A percentile compares a stretch with the other conserved stretches of the same genome.
Conservation (phyloP, 2,888 invertebrate species). For the Agriopis marginaria region DNA sequence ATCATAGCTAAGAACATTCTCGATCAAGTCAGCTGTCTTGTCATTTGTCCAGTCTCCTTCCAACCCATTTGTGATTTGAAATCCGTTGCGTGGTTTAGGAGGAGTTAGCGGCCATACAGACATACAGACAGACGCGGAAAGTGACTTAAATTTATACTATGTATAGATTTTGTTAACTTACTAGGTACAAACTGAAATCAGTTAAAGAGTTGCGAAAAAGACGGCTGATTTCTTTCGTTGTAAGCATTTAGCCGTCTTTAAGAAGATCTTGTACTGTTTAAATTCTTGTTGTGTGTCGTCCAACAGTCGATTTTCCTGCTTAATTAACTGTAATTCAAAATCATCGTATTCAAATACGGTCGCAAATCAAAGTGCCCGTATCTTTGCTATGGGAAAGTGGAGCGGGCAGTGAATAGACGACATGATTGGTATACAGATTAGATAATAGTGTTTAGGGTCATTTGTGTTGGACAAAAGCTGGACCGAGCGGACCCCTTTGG, state of each 20-base stretch:
- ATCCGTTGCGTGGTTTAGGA: too few species aligned
- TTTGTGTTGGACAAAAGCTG: conserved; percentile 78
- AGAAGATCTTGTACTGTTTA: conserved; percentile 8
- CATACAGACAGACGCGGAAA: too few species aligned
- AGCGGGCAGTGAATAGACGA: conserved; percentile 67
- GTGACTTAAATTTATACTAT: too few species aligned
- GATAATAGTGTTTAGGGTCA: conserved; percentile 68
- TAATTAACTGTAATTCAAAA: conserved; percentile 81
- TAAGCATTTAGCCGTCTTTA: not conserved
- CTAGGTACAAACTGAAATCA: not conserved
- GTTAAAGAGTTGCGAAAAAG: too few species aligned
- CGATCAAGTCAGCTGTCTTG: too few species aligned
- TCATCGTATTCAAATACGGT: conserved; percentile 76
- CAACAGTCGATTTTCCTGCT: conserved; percentile 51
- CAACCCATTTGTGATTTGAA: too few species aligned
- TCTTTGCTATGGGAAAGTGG: conserved; percentile 81
- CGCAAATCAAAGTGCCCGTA: conserved; percentile 83
- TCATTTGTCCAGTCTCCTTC: too few species aligned
- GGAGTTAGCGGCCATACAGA: too few species aligned
- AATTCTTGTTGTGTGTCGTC: conserved; percentile 26
- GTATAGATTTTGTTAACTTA: too few species aligned
- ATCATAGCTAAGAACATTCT: too few species aligned
- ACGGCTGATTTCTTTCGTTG: too few species aligned
- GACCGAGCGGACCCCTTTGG: conserved; percentile 68
- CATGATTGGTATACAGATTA: conserved; percentile 63